Evolutionary conservation across 2,797 vertebrate species (phyloP).

Genomic region (Discoglossus pictus): DNA sequence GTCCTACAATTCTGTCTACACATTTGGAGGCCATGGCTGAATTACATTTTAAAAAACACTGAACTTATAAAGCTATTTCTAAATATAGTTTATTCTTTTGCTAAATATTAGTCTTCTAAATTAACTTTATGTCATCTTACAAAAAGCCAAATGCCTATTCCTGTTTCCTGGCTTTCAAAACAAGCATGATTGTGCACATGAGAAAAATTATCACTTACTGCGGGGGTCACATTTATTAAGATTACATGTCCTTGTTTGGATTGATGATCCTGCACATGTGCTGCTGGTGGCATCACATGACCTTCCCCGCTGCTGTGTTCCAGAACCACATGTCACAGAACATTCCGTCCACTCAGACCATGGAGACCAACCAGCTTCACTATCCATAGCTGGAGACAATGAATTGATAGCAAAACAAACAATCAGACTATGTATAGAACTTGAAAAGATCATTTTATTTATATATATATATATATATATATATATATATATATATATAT

Average conservation of each 20-base stretch:
- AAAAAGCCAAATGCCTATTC: too few relatives aligned
- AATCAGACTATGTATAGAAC: neutral
- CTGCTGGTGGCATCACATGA: constrained; percentile 96
- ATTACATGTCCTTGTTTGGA: constrained; percentile 94
- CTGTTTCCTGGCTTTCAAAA: too few relatives aligned
- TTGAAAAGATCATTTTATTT: too few relatives aligned
- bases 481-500: too few relatives aligned
- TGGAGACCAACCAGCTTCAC: constrained; percentile 92
- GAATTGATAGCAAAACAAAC: constrained; percentile 75
- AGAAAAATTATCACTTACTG: constrained; percentile 72
- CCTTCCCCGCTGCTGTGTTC: constrained; percentile 93
- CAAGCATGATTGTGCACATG: neutral
- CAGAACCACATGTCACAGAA: constrained; percentile 89
- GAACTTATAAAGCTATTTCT: too few relatives aligned
- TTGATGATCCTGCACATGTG: constrained; percentile 88
- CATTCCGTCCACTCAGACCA: constrained; percentile 99
- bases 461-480: too few relatives aligned
- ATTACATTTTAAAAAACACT: too few relatives aligned
- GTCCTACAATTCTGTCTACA: too few relatives aligned
- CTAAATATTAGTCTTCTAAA: too few relatives aligned
- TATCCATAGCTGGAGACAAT: constrained; percentile 69
- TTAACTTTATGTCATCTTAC: too few relatives aligned
- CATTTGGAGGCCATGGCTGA: too few relatives aligned
- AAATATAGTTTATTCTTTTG: too few relatives aligned
- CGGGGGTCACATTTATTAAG: constrained; percentile 90